These are phyloP conservation scores for Gadus chalcogrammus DNA, from an alignment of 2,113 vertebrate genomes.

Conservation along the genomic window DNA sequence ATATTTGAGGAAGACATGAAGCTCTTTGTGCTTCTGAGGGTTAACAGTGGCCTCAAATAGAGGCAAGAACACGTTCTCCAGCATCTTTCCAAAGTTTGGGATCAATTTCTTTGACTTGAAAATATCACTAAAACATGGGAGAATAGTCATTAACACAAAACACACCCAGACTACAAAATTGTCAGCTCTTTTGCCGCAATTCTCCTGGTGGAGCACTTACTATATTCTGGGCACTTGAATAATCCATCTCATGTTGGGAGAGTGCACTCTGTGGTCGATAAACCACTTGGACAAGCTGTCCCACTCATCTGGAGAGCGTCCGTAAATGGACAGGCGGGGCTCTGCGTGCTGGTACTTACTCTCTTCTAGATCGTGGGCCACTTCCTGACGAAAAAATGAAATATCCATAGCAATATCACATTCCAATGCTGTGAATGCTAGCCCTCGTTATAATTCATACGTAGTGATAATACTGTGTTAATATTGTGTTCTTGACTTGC, in stretches of 20 bases:
- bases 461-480: no score
- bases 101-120: slow-evolving; percentile 87
- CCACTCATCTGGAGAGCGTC: slow-evolving; percentile 84
- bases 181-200: not conserved
- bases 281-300: slow-evolving; percentile 85
- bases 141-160: not conserved
- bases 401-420: no score
- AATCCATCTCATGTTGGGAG: slow-evolving; percentile 91
- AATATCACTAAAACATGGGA: slow-evolving; percentile 80
- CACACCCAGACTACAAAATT: not conserved
- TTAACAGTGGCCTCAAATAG: slow-evolving; percentile 88
- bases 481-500: slow-evolving; percentile 52
- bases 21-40: slow-evolving; percentile 83
- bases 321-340: slow-evolving; percentile 90
- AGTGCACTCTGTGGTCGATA: slow-evolving; percentile 87
- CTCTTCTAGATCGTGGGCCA: slow-evolving; percentile 85
- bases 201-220: slow-evolving; percentile 69
- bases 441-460: no score
- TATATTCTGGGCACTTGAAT: slow-evolving; percentile 94
- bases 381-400: slow-evolving; percentile 74
- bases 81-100: slow-evolving; percentile 86
- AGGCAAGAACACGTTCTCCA: slow-evolving; percentile 91
- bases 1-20: slow-evolving; percentile 91
- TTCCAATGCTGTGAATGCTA: no score
- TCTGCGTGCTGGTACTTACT: slow-evolving; percentile 93